These are phyloP conservation scores for Anthophora plumipes DNA, from an alignment of 2,888 invertebrate species.

Conservation along the genomic window DNA sequence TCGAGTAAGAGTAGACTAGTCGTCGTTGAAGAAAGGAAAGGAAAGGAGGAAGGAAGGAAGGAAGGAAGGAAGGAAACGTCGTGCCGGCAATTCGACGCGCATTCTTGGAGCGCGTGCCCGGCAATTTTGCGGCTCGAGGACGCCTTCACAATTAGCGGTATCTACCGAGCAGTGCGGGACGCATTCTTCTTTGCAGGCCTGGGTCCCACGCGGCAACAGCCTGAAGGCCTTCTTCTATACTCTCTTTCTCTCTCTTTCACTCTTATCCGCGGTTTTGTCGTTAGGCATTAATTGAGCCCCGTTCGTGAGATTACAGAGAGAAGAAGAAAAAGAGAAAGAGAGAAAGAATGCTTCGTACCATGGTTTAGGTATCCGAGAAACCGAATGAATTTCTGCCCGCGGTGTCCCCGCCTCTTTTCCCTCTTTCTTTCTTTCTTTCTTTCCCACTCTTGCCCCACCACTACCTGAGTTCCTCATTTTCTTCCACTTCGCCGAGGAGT, in stretches of 20 bases:
- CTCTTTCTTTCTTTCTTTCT: slow-evolving; percentile 34
- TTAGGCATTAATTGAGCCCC: slow-evolving; percentile 80
- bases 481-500: slow-evolving; percentile 64
- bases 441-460: slow-evolving; percentile 11
- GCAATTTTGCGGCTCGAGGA: slow-evolving; percentile 73
- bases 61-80: slow-evolving; percentile 45
- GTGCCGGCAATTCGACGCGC: slow-evolving; percentile 62
- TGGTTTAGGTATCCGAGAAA: slow-evolving; percentile 71
- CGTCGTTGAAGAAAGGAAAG: not conserved
- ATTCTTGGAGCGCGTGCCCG: slow-evolving; percentile 67
- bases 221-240: slow-evolving; percentile 37
- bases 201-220: slow-evolving; percentile 69
- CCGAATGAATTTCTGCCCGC: slow-evolving; percentile 74
- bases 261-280: slow-evolving; percentile 73
- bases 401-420: slow-evolving; percentile 32
- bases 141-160: slow-evolving; percentile 80
- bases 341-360: slow-evolving; percentile 58
- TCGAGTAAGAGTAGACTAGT: not conserved
- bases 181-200: slow-evolving; percentile 63
- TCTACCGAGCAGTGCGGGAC: slow-evolving; percentile 61
- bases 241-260: slow-evolving; percentile 8
- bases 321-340: too few relatives aligned
- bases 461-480: slow-evolving; percentile 38
- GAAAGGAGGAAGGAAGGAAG: slow-evolving; percentile 21
- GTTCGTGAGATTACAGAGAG: slow-evolving; percentile 76